A percentile compares a stretch with the other conserved stretches of the same genome.
phyloP scores from a whole-genome alignment of 1,140 invertebrate genomes.

The Condylostylus longicornis region DNA sequence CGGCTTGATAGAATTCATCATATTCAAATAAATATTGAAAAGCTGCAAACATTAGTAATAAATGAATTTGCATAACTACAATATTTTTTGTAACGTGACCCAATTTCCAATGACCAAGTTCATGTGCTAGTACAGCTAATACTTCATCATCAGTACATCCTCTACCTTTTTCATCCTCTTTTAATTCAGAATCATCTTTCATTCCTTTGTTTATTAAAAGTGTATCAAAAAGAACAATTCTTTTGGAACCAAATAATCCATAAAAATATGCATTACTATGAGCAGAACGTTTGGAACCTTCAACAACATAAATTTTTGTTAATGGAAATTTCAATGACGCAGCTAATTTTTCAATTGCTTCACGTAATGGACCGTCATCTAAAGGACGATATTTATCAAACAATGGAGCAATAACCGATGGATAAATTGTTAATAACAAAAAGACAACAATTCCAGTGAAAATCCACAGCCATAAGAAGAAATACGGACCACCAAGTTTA shows the following conservation, averaged over 20 bases:
- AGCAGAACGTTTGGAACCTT: slow-evolving; percentile 89
- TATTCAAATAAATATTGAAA: slow-evolving; percentile 79
- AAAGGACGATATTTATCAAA: slow-evolving; percentile 98
- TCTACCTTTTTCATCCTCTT: slow-evolving; percentile 39
- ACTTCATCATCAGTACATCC: slow-evolving; percentile 91
- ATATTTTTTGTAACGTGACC: slow-evolving; percentile 84
- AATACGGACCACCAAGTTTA: slow-evolving; percentile 74
- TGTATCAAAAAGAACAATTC: slow-evolving; percentile 98
- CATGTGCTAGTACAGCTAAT: slow-evolving; percentile 87
- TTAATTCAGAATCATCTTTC: slow-evolving; percentile 25
- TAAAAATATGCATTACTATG: slow-evolving; percentile 99
- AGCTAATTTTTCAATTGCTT: slow-evolving; percentile 80
- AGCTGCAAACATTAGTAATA: slow-evolving; percentile 65
- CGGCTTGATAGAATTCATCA: slow-evolving; percentile 59
- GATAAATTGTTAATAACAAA: slow-evolving; percentile 81
- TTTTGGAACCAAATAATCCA: slow-evolving; percentile 91
- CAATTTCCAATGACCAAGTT: slow-evolving; percentile 94
- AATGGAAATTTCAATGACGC: slow-evolving; percentile 80
- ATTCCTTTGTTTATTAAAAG: slow-evolving; percentile 37
- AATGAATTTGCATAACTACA: slow-evolving; percentile 59
- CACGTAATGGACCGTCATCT: slow-evolving; percentile 74
- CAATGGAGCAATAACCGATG: slow-evolving; percentile 90
- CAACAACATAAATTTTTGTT: slow-evolving; percentile 91
- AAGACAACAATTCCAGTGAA: slow-evolving; percentile 68
- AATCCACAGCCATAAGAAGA: slow-evolving; percentile 90